A percentile compares a stretch with the other conserved stretches of the same genome.
Conservation (phyloP, 2,113 vertebrate species). For the Hirundichthys speculiger region DNA sequence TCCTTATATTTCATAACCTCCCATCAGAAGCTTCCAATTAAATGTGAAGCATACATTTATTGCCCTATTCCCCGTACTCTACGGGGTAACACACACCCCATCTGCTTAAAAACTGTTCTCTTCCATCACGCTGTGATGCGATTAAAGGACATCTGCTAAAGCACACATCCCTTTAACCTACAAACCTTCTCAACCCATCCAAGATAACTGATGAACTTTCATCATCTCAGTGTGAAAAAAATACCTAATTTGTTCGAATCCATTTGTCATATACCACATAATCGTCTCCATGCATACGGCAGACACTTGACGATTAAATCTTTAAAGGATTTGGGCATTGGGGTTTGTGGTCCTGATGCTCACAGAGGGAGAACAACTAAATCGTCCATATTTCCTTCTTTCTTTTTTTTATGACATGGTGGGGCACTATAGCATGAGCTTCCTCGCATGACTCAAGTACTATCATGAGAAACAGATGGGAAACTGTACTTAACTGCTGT, state of each 20-base stretch:
- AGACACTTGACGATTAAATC: slow-evolving; percentile 9
- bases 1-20: no score
- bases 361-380: not conserved
- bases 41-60: not conserved
- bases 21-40: no score
- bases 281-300: slow-evolving; percentile 5
- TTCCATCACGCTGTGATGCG: slow-evolving; percentile 23
- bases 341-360: slow-evolving; percentile 6
- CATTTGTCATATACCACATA: slow-evolving; percentile 35
- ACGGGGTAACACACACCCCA: slow-evolving; percentile 19
- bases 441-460: not conserved
- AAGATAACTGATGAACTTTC: slow-evolving; percentile 37
- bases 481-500: no score
- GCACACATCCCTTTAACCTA: slow-evolving; percentile 27
- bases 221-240: slow-evolving; percentile 32
- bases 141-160: slow-evolving; percentile 60
- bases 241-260: slow-evolving; percentile 18
- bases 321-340: slow-evolving; percentile 8
- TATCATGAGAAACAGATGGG: no score
- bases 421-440: not conserved
- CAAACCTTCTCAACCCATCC: slow-evolving; percentile 16
- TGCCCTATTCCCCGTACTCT: slow-evolving; percentile 3
- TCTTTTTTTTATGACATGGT: not conserved
- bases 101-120: slow-evolving; percentile 30
- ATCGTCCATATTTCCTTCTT: slow-evolving; percentile 6